Evolutionary conservation across 1,140 invertebrate genomes (phyloP).

Genomic region (Parapsyche elsis): DNA sequence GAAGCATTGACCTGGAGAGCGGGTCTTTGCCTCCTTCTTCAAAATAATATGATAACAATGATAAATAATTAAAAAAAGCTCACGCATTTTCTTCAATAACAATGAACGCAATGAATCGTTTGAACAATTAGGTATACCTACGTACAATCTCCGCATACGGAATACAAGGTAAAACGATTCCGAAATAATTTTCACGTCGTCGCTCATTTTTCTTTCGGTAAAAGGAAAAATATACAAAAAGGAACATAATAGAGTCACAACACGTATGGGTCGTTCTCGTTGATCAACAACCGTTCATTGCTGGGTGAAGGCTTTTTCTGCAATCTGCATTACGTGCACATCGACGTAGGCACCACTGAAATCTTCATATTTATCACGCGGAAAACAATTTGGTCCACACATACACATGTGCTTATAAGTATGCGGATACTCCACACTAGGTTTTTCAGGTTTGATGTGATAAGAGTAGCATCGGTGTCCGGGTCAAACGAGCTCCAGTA

Average conservation of each 20-base stretch:
- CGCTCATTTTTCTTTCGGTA: background rate
- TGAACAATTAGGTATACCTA: background rate
- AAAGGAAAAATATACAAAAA: background rate
- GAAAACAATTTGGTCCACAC: too few relatives aligned
- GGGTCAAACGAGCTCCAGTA: background rate
- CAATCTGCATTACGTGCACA: too few relatives aligned
- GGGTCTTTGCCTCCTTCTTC: constrained; percentile 48
- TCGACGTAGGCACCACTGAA: too few relatives aligned
- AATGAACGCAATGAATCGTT: background rate
- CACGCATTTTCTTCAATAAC: background rate
- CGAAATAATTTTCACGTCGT: background rate
- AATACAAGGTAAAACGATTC: constrained; percentile 5
- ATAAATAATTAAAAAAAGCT: background rate
- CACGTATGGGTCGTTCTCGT: background rate
- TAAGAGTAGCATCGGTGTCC: constrained; percentile 21
- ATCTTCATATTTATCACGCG: too few relatives aligned
- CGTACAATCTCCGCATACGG: background rate
- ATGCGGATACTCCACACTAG: constrained; percentile 14
- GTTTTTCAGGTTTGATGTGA: constrained; percentile 26
- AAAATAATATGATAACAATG: constrained; percentile 44
- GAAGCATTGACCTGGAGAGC: constrained; percentile 47
- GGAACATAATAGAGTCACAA: background rate
- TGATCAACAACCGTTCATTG: constrained; percentile 3
- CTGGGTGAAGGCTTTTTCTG: background rate
- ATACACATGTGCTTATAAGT: background rate